Conservation (phyloP, 2,113 vertebrate species). For the Todiramphus saurophagus region DNA sequence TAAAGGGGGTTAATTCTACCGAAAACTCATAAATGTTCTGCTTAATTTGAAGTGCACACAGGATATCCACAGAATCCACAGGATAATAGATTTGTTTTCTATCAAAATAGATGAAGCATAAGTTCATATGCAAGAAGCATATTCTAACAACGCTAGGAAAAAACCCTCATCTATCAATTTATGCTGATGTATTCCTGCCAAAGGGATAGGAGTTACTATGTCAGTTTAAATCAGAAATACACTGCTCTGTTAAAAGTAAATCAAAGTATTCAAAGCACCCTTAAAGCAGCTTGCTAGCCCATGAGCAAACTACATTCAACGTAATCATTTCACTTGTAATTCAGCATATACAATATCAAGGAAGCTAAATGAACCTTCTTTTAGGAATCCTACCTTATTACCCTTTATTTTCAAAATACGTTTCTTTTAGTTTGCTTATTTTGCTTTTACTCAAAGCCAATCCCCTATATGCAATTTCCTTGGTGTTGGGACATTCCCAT, state of each 20-base stretch:
- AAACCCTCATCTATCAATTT: neutral
- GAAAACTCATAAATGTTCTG: neutral
- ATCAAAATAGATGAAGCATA: neutral
- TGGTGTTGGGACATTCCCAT: neutral
- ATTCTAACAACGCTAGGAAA: neutral
- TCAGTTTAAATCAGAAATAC: neutral
- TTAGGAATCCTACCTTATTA: neutral
- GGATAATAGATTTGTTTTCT: neutral
- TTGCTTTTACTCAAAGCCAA: neutral
- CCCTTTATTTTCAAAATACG: neutral
- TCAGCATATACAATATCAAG: neutral
- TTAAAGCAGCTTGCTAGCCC: neutral
- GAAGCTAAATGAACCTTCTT: neutral
- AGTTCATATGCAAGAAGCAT: neutral
- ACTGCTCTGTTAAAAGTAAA: neutral
- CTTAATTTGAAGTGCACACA: neutral
- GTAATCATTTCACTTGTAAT: neutral
- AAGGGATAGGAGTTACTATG: neutral
- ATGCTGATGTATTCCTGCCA: neutral
- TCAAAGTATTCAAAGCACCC: neutral
- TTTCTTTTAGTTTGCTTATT: neutral
- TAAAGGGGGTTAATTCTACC: neutral
- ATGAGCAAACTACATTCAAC: neutral
- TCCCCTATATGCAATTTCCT: neutral
- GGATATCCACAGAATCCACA: neutral